A percentile compares a stretch with the other conserved stretches of the same genome.
Evolutionary conservation across 2,797 vertebrate genomes (phyloP).

Genomic region (Limnodromus scolopaceus): DNA sequence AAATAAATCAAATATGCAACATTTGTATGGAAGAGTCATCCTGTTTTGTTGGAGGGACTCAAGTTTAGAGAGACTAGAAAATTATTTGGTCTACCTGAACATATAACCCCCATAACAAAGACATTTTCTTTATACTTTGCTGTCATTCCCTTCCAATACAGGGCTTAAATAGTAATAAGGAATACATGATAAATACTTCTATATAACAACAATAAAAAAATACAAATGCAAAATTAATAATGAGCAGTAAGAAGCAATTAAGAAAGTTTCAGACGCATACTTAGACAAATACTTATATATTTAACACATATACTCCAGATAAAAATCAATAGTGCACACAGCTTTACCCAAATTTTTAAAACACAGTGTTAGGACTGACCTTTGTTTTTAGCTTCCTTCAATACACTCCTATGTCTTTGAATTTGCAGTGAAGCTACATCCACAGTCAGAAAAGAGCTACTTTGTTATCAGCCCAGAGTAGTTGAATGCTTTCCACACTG

Average conservation of each 20-base stretch:
- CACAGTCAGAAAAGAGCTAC: neutral
- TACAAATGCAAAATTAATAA: neutral
- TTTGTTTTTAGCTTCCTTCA: neutral
- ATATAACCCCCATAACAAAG: neutral
- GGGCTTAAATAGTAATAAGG: neutral
- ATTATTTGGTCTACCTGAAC: neutral
- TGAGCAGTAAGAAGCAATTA: neutral
- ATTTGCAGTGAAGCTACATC: neutral
- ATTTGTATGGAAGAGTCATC: neutral
- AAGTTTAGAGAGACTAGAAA: neutral
- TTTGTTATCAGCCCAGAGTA: neutral
- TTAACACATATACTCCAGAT: neutral
- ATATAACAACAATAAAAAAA: neutral
- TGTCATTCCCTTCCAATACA: neutral
- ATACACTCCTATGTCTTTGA: neutral
- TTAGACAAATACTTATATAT: neutral
- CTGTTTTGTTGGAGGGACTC: neutral
- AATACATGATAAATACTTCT: fast-evolving
- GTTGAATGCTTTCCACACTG: fast-evolving
- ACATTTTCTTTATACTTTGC: neutral
- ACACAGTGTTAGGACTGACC: neutral
- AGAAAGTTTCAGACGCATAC: neutral
- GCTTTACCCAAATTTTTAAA: neutral
- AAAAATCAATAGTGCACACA: neutral
- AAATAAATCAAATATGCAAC: neutral